A percentile compares a stretch with the other conserved stretches of the same genome.
These are phyloP conservation scores for Menidia beryllina DNA, from an alignment of 2,113 vertebrate species.

Conservation along the genomic window DNA sequence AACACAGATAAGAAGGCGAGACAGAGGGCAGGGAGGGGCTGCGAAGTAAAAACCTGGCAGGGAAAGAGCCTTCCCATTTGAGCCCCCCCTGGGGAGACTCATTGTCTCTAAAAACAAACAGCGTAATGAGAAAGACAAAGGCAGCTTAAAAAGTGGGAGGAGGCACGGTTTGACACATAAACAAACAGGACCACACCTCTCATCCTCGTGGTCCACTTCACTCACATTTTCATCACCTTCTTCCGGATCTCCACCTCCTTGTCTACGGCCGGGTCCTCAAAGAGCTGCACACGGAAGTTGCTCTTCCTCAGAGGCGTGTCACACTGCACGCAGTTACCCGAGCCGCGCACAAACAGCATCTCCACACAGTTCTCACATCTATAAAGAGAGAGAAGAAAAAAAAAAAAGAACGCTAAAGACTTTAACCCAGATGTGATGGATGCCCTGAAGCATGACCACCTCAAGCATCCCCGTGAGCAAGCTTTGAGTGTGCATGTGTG, in stretches of 20 bases:
- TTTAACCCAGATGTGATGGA: slow-evolving; percentile 10
- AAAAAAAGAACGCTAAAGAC: neutral
- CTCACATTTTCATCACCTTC: slow-evolving; percentile 98
- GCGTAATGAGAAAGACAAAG: slow-evolving; percentile 81
- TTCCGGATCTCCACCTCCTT: slow-evolving; percentile 99
- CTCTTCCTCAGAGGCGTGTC: slow-evolving; percentile 93
- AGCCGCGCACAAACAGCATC: slow-evolving; percentile 95
- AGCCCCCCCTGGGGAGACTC: slow-evolving; percentile 66
- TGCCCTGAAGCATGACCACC: slow-evolving; percentile 20
- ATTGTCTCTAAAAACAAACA: slow-evolving; percentile 86
- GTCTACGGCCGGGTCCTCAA: slow-evolving; percentile 95
- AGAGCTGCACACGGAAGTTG: slow-evolving; percentile 97
- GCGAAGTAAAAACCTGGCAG: slow-evolving; percentile 76
- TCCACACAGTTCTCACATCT: slow-evolving; percentile 99
- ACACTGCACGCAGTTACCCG: slow-evolving; percentile 95
- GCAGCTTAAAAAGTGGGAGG: slow-evolving; percentile 78
- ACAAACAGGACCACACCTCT: slow-evolving; percentile 60
- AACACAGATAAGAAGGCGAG: slow-evolving; percentile 65
- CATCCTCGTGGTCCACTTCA: slow-evolving; percentile 28
- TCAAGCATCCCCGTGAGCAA: slow-evolving; percentile 1
- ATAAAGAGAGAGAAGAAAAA: neutral
- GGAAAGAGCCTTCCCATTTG: slow-evolving; percentile 73
- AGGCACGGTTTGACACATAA: slow-evolving; percentile 70
- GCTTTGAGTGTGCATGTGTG: neutral
- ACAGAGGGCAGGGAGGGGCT: slow-evolving; percentile 62